Conservation (phyloP, 2,888 invertebrate species). For the Mechanitis mazaeus region DNA sequence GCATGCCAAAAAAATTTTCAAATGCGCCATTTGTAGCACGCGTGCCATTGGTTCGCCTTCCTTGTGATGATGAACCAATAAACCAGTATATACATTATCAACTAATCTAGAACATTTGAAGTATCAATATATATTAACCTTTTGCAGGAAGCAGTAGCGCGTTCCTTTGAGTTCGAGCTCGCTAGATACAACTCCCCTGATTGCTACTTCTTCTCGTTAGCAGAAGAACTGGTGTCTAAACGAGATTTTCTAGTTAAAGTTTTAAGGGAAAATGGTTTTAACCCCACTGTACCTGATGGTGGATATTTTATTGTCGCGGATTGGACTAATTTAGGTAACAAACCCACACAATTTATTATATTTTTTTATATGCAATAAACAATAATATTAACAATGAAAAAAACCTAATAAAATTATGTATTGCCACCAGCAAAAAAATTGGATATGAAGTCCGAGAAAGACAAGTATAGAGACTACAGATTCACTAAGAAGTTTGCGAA, state of each 20-base stretch:
- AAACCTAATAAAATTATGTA: not conserved
- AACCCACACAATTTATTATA: no score
- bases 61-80: no score
- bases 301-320: constrained; percentile 99
- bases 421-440: constrained; percentile 77
- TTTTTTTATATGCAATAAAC: no score
- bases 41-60: no score
- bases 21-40: no score
- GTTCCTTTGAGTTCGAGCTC: constrained; percentile 91
- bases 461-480: constrained; percentile 88
- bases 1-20: no score
- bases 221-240: constrained; percentile 84
- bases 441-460: constrained; percentile 81
- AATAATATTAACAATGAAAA: no score
- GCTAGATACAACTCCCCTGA: constrained; percentile 81
- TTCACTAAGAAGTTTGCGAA: constrained; percentile 98
- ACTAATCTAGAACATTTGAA: no score
- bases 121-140: not conserved
- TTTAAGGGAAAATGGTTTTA: constrained; percentile 87
- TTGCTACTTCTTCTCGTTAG: constrained; percentile 88
- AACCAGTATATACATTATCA: no score
- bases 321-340: constrained; percentile 84
- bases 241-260: constrained; percentile 87
- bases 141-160: constrained; percentile 91
- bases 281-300: constrained; percentile 94